Base-by-base conservation (phyloP, 1,140 invertebrate species). In the Uloborus diversus region DNA sequence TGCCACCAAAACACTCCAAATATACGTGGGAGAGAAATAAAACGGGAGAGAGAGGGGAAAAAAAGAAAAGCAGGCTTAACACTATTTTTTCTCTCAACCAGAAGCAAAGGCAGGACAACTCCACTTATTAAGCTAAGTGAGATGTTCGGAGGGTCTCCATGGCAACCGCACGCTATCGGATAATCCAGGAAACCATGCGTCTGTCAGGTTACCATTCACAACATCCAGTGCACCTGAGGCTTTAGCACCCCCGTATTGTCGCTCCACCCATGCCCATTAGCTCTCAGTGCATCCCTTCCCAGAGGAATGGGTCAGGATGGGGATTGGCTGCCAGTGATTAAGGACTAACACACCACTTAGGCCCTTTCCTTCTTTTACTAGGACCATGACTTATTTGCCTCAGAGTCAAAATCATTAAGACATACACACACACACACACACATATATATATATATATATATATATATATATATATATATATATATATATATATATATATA, bases 121-220 rank as follows among this genome's bases (percentile, higher is more conserved):
- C 42, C 71, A 49, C 71, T 75, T 75, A 75, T 75, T 75, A 75
- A 64, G 71, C 71, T 75, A 75, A 75, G 71, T 75, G 71, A 61
- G 42, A 33, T 25, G 71, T 57, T 64, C 64, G 49, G 71, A 75
- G 71, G 37, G 71, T 75, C 51, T 57, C 32, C 42, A 75, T 75
- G 59, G 71, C 28, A 11, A 75, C 71, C 25, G 49, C 71, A 75
- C 71, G 71, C 71, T 75, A 64, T 64, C 59, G 71, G 71, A 75
- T 75, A 75, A 75, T 75, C 71, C 56, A 53, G 69, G 27, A 51
- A 25, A 32, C 47, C 23, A 32, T 70, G 71, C 56, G n/a, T 75
- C 57, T 75, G 71, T 75, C 71, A 75, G 71, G 71, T 75, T 75
- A 51, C 71, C 59, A 75, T 75, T 75, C 71, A 75, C 71, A 64